phyloP scores from a whole-genome alignment of 2,113 vertebrate genomes.

The Sinocyclocheilus anshuiensis region DNA sequence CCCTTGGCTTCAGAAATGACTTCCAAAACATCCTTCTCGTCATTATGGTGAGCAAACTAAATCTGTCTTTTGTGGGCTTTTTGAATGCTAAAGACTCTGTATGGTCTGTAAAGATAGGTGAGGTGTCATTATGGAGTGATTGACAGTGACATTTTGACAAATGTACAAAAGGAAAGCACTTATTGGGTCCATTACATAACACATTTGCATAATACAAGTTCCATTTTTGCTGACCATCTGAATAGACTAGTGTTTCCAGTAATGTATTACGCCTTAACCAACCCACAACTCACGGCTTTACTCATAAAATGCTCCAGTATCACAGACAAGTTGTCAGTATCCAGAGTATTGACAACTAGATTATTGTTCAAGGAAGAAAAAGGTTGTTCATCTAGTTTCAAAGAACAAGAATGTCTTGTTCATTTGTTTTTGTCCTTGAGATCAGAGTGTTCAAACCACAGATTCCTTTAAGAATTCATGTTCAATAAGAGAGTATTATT shows the following conservation, averaged over 20 bases:
- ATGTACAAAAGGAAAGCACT: not conserved
- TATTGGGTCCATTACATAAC: not conserved
- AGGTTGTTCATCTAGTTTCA: not conserved
- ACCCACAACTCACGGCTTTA: not conserved
- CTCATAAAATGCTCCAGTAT: not conserved
- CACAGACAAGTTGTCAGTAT: not conserved
- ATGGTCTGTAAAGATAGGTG: not conserved
- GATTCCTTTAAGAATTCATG: not conserved
- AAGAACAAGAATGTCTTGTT: not conserved
- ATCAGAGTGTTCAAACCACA: not conserved
- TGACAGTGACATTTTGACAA: not conserved
- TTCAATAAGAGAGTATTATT: not conserved
- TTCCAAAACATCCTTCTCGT: conserved; percentile 94
- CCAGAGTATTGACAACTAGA: not conserved
- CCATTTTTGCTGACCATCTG: not conserved
- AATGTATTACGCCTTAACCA: not conserved
- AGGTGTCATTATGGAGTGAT: not conserved
- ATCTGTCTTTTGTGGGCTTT: not conserved
- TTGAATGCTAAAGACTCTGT: not conserved
- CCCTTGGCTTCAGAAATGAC: conserved; percentile 86
- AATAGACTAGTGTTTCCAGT: not conserved
- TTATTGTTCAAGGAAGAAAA: not conserved
- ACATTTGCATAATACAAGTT: not conserved
- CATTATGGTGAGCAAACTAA: conserved; percentile 84
- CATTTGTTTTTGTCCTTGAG: not conserved